Conservation (phyloP, 2,113 vertebrate species). For the Neodontobutis hainanensis region DNA sequence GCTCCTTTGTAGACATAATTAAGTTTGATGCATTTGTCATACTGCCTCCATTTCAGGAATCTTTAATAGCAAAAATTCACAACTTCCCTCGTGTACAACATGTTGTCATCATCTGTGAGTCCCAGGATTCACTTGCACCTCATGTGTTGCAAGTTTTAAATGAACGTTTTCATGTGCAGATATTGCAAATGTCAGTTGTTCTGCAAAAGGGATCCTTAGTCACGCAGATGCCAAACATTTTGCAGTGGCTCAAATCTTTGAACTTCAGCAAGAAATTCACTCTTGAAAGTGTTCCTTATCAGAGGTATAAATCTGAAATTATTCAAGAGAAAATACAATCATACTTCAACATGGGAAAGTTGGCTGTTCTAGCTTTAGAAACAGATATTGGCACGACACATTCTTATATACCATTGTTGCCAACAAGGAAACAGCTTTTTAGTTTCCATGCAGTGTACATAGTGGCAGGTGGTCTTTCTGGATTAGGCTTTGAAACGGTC, state of each 20-base stretch:
- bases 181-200: conserved; percentile 58
- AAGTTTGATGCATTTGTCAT: conserved; percentile 76
- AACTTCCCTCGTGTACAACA: conserved; percentile 63
- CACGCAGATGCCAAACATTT: conserved; percentile 62
- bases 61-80: conserved; percentile 56
- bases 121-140: conserved; percentile 35
- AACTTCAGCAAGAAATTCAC: conserved; percentile 56
- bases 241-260: conserved; percentile 79
- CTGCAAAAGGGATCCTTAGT: conserved; percentile 80
- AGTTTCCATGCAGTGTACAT: conserved; percentile 80
- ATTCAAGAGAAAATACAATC: conserved; percentile 55
- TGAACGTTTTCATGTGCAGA: conserved; percentile 75
- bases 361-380: conserved; percentile 67
- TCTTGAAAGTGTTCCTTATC: conserved; percentile 59
- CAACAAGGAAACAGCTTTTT: conserved; percentile 73
- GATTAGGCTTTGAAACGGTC: conserved; percentile 87
- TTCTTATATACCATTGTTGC: conserved; percentile 75
- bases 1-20: conserved; percentile 41
- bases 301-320: conserved; percentile 44
- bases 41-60: conserved; percentile 75
- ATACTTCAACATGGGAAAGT: conserved; percentile 75
- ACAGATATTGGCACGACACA: conserved; percentile 25
- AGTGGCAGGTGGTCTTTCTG: conserved; percentile 83
- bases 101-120: conserved; percentile 78
- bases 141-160: conserved; percentile 54